Base-by-base conservation (phyloP, 2,113 vertebrate species). In the Centrocercus urophasianus region DNA sequence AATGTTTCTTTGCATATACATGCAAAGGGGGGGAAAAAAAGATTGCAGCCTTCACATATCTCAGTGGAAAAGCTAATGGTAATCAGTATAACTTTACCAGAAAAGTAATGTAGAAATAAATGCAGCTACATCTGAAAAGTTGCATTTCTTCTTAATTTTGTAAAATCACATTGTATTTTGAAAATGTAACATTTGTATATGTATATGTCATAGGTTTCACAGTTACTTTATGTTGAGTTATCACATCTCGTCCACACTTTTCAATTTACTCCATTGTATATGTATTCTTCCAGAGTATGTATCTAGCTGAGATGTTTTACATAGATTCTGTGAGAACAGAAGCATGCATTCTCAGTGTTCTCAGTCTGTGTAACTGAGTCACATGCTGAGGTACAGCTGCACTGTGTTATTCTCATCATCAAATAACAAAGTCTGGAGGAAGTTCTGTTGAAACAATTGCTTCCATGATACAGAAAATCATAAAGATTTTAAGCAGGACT, bases 381-480 rank as follows among this genome's bases (percentile, higher is more conserved):
- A 65, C 38, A 59, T 4, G 52, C 22, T 43, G 42, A 70, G 57
- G 25, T 28, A 48, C 8, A 60, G 87, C 61, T 83, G n/a, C n/a
- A 81, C 14, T 67, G 19, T 50, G 81, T 72, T 84, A 82, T 84
- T 54, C 76, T 92, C 71, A 80, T 85, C 70, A 67, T 84, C 38
- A 77, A 95, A 93, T 56, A 94, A 92, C 48, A 28, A 95, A 93
- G 36, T 79, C 34, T 81, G 69, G 32, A 47, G 45, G 50, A 91
- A 95, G 88, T 86, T 91, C 27, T 87, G 1, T 59, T 78, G 63
- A 52, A 87, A 88, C 6, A 83, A 27, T 74, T 43, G 86, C 88
- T 96, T 94, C 90, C 78, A 93, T 83, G 81, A 92, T 96, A 96
- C 66, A 72, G 57, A 75, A 77, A 85, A 52, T 89, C 87, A 95